Percentiles rank a stretch among this genome's conserved stretches.
These are phyloP conservation scores for Zelostemma sp. DNA, from an alignment of 1,140 invertebrate genomes.

Conservation along the genomic window DNA sequence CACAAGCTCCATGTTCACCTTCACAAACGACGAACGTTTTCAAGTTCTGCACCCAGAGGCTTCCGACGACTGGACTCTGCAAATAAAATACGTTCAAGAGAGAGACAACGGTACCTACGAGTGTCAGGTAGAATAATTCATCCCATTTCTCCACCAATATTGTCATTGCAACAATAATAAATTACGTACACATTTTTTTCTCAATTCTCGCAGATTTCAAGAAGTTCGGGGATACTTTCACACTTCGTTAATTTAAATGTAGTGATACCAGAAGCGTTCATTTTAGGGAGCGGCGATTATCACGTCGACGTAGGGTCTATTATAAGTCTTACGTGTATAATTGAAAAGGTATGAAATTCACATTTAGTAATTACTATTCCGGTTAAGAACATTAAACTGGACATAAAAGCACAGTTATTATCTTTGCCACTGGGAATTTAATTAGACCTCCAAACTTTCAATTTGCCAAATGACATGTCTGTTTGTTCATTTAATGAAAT, in stretches of 20 bases:
- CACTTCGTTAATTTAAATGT: conserved; percentile 91
- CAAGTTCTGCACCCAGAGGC: conserved; percentile 81
- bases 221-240: conserved; percentile 85
- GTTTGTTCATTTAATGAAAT: too few relatives aligned
- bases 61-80: conserved; percentile 89
- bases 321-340: conserved; percentile 92
- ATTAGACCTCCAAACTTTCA: too few relatives aligned
- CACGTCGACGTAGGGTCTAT: conserved; percentile 91
- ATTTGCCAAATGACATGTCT: too few relatives aligned
- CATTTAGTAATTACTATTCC: too few relatives aligned
- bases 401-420: too few relatives aligned
- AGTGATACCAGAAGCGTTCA: conserved; percentile 89
- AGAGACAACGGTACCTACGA: conserved; percentile 95
- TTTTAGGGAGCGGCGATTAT: conserved; percentile 87
- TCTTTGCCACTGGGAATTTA: too few relatives aligned
- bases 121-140: conserved; percentile 81
- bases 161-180: too few relatives aligned
- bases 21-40: conserved; percentile 93
- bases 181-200: too few relatives aligned
- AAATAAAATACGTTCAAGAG: conserved; percentile 93
- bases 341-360: conserved; percentile 83
- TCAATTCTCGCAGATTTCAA: conserved; percentile 83
- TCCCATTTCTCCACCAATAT: too few relatives aligned
- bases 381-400: too few relatives aligned
- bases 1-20: conserved; percentile 89